Base-by-base conservation (phyloP, 1,140 invertebrate genomes). In the Trachymyrmex cornetzi region DNA sequence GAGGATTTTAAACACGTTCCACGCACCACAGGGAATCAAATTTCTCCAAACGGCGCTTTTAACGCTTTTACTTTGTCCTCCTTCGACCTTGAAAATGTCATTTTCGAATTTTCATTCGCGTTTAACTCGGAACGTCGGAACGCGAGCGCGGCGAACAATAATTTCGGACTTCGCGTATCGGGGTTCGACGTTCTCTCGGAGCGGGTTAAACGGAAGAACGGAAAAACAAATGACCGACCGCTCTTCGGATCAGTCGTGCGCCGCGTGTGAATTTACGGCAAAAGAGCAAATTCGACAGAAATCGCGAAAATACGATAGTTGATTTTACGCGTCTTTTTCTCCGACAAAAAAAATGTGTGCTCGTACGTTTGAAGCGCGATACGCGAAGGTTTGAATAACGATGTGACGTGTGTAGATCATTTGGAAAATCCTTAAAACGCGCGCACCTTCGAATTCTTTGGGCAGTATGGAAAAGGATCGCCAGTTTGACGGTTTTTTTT, bases 271-370 rank as follows among this genome's bases (percentile, higher is more conserved):
- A 79, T 79, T 64, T 66, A 16, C 61, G 59, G 59, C 24, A 4
- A 66, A 50, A 77, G 74, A 24, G 53, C 61, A 34, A 66, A 79
- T 66, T 66, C 63, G 34, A 53, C n/a, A 14, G 22, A 22, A 19
- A 79, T 79, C 75, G 75, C 27, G 24, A n/a, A 50, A 77, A 66
- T 34, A 64, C 11, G 38, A 79, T 30, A 0, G 44, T 48, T 38
- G 44, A 64, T 79, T 79, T 64, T 64, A 77, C 30, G 48, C 3
- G 22, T 16, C 4, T 22, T 44, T 64, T 16, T 16, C 11, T 3
- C 5, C 22, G 48, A 38, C 48, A 14, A n/a, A 79, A 66, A 11
- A 19, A 44, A 11, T 11, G 61, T n/a, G 38, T 16, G 57, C 38
- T 63, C 57, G 24, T 24, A 0, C 57, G 57, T 27, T 34, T 22